Conservation (phyloP, 2,888 invertebrate genomes). For the Rapana venosa region DNA sequence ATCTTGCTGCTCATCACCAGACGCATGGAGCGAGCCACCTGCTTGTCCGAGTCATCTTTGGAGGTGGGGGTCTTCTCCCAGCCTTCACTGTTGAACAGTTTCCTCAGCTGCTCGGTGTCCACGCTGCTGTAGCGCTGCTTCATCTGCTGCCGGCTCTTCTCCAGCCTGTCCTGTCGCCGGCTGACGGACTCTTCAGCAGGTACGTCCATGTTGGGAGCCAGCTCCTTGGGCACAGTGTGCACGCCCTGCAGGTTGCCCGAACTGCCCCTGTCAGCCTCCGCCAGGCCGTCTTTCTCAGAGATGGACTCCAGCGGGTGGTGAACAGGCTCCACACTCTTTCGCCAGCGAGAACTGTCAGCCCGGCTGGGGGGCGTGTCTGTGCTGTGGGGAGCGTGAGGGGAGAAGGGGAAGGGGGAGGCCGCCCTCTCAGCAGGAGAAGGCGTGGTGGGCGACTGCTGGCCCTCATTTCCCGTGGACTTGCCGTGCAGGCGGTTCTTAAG, state of each 20-base stretch:
- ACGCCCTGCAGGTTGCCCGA: constrained; percentile 40
- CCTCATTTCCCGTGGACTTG: background rate
- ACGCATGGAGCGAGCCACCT: constrained; percentile 62
- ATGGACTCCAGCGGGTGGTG: constrained; percentile 36
- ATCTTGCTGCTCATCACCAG: constrained; percentile 56
- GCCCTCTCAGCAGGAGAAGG: constrained; percentile 17
- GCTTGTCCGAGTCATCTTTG: constrained; percentile 44
- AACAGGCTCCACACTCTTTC: background rate
- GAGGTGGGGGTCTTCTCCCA: constrained; percentile 1
- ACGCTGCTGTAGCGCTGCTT: constrained; percentile 54
- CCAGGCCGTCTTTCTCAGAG: constrained; percentile 9
- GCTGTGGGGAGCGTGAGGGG: background rate
- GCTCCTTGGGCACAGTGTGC: constrained; percentile 30
- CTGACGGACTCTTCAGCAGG: background rate
- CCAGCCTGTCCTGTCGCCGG: constrained; percentile 13
- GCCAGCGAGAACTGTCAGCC: constrained; percentile 28
- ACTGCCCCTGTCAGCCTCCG: background rate
- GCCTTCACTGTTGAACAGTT: constrained; percentile 43
- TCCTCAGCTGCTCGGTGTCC: constrained; percentile 60
- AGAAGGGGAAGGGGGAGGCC: background rate
- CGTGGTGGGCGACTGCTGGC: constrained; percentile 25
- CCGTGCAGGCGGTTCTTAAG: constrained; percentile 50
- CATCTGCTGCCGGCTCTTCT: constrained; percentile 48
- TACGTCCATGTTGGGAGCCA: background rate
- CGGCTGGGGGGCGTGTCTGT: constrained; percentile 16